Conservation (phyloP, 2,113 vertebrate species). For the Melanocharis versteri region DNA sequence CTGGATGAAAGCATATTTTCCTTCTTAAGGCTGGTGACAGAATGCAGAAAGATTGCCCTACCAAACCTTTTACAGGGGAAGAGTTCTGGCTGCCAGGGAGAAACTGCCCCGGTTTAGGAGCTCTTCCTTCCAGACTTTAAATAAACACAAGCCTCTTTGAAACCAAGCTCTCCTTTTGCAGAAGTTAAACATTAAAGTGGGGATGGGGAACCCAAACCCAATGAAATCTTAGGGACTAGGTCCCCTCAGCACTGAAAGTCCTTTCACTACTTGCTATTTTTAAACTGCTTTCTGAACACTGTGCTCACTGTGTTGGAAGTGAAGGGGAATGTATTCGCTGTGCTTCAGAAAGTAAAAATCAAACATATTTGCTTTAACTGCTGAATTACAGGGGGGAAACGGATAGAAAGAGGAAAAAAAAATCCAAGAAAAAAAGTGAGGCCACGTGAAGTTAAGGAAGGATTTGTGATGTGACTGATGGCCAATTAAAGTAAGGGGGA, state of each 20-base stretch:
- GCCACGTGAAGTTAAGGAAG: neutral
- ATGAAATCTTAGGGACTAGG: neutral
- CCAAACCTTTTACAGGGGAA: neutral
- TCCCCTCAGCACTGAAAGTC: neutral
- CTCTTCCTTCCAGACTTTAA: constrained; percentile 8
- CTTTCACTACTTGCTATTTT: neutral
- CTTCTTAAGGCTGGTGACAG: neutral
- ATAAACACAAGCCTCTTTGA: constrained; percentile 10
- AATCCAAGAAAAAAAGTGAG: neutral
- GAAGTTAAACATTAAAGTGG: neutral
- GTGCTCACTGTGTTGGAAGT: neutral
- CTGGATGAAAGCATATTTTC: neutral
- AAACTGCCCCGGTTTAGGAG: neutral
- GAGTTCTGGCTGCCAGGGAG: neutral
- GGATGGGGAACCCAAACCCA: neutral
- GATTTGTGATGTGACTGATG: neutral
- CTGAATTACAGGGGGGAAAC: neutral
- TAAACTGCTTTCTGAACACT: neutral
- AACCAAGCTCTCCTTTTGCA: neutral
- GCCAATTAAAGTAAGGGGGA: neutral
- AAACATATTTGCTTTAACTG: neutral
- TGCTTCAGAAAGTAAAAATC: neutral
- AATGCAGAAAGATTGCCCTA: neutral
- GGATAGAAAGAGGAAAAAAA: neutral
- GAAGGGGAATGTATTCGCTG: neutral